Percentiles rank a stretch among this genome's conserved stretches.
phyloP scores from a whole-genome alignment of 2,113 vertebrate genomes.

The Elanoides forficatus region DNA sequence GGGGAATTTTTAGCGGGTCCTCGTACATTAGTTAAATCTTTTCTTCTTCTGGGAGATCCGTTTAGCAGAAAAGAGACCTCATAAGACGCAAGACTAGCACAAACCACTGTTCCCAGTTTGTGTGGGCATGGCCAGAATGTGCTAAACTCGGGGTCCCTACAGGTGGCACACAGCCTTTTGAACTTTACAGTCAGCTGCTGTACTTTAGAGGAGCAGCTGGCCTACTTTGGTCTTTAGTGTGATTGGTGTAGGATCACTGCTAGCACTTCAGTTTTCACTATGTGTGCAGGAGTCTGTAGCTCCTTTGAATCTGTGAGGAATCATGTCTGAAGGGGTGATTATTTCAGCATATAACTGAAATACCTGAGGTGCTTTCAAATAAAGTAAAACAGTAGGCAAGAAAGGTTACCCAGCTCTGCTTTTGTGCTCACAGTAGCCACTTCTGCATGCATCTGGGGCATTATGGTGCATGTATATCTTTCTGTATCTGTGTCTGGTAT shows the following conservation, averaged over 20 bases:
- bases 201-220: neutral
- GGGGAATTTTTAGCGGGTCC: neutral
- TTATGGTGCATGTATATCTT: neutral
- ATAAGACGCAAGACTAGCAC: neutral
- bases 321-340: neutral
- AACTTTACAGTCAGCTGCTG: neutral
- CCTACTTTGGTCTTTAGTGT: neutral
- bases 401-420: neutral
- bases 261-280: neutral
- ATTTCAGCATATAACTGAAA: neutral
- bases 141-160: neutral
- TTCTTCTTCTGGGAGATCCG: neutral
- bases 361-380: neutral
- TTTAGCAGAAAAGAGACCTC: neutral
- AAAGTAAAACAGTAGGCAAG: neutral
- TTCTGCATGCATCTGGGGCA: neutral
- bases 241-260: neutral
- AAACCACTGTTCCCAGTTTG: neutral
- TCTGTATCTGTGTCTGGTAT: neutral
- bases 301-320: neutral
- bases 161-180: neutral
- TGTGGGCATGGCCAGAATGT: neutral
- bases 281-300: neutral
- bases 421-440: neutral
- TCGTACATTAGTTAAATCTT: neutral